Conservation (phyloP, 2,888 invertebrate genomes). For the Cantharis flavilabris region DNA sequence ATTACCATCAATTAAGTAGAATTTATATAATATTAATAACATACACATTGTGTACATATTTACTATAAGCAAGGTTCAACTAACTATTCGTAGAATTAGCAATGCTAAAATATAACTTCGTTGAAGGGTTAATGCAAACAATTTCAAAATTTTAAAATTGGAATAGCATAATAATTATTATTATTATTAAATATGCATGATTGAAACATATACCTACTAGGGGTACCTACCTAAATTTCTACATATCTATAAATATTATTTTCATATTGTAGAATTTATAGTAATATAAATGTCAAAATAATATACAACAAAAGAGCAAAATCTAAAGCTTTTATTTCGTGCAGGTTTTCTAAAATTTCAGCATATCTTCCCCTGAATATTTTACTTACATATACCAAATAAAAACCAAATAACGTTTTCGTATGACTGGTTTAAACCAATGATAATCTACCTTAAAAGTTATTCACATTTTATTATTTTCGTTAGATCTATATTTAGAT, state of each 20-base stretch:
- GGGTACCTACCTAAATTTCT: neutral
- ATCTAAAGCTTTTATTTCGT: neutral
- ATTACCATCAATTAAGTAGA: neutral
- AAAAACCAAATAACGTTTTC: neutral
- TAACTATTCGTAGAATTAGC: neutral
- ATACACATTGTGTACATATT: neutral
- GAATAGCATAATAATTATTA: too few relatives aligned
- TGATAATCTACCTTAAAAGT: too few relatives aligned
- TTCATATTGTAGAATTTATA: neutral
- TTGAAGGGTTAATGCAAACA: neutral
- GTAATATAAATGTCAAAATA: neutral
- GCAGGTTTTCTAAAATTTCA: neutral
- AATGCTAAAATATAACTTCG: neutral
- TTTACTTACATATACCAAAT: neutral
- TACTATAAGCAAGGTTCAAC: neutral
- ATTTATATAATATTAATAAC: neutral
- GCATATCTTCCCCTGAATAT: neutral
- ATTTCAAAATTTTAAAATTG: neutral
- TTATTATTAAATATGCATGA: too few relatives aligned
- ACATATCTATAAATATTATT: too few relatives aligned
- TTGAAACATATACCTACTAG: neutral
- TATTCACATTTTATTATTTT: too few relatives aligned
- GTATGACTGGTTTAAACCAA: neutral
- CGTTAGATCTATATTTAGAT: too few relatives aligned
- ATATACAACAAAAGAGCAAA: neutral